Evolutionary conservation across 2,888 invertebrate genomes (phyloP), one percentile per base, ranked within the genome.

Genomic region (Drosophila crucigera): DNA sequence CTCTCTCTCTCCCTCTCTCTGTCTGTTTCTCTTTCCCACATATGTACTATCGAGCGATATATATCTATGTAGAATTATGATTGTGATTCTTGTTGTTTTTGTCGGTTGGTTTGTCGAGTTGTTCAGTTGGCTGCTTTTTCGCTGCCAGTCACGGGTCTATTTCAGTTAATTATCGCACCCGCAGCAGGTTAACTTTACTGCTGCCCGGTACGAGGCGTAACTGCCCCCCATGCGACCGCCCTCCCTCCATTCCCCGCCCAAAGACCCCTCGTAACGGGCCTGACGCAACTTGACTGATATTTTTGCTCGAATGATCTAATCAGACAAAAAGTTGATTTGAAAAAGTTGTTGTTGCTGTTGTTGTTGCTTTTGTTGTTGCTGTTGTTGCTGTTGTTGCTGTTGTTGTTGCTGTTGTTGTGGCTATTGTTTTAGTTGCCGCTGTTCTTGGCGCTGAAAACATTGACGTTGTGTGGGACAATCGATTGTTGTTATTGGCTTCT

Each of bases 321-420:
- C 91, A 87, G 77, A 85, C 25, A 91, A 84, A 71, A 87, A 89
- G 87, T 90, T 90, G 83, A 89, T 90, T 90, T 89, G 72, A 89
- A 90, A 41, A 25, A 11, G 58, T 86, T 78, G 83, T 90, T 85
- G 81, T 65, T 77, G 53, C 31, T 74, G 30, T 65, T 70, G 50
- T 52, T 80, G 77, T 76, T 85, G 77, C 16, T 74, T 25, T 69
- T 72, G 58, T 61, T 77, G 53, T 30, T 74, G 31, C 25, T 25
- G 25, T 63, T 76, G 53, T 16, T 74, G 28, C 67, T 72, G 58
- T 69, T 70, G 53, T 56, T 80, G 77, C 78, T 85, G 77, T 63
- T 76, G 52, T n/a, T 74, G 31, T 69, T 72, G 58, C 65, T 77
- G 53, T 30, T 74, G 33, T 75, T 72, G 59, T 67, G 71, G 70